Evolutionary conservation across 2,888 invertebrate species (phyloP), one percentile per base, ranked within the genome.

Genomic region (Drosophila ochracea): DNA sequence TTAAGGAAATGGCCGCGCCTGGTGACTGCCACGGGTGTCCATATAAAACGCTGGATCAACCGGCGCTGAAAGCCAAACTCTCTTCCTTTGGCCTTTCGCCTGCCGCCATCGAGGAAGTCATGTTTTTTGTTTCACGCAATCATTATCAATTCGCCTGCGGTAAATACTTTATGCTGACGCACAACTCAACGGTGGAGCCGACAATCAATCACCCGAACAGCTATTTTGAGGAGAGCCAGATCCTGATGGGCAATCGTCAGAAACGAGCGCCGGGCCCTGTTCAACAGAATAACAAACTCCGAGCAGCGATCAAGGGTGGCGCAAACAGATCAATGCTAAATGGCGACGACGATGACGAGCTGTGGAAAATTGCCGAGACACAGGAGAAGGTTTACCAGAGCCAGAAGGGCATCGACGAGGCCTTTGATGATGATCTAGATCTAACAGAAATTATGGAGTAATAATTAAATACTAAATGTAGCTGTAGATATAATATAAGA

Each of bases 71-170:
- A 89, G 95, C 96, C 81, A 97, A 95, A 92, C 93, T 99, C 13
- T 94, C 94, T 47, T 95, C 95, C 47, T 95, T 95, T 91, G 96
- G 96, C 28, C 92, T 97, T 55, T 94, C 95, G 31, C 85, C 94
- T 30, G 84, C 94, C 95, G 97, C 95, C 86, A 93, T 96, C 10
- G 94, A 95, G 86, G 96, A 97, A 91, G 95, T 98, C 37, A 93
- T 96, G 79, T 95, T 96, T 47, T 94, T 96, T 76, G 95, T 96
- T 0, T 95, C 95, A 73, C 96, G 95, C 73, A 96, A 96, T 0
- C 97, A 98, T 91, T 98, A 95, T 91, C 97, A 97, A 93, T 94
- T 98, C 73, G 98, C 99, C 0, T 99, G 99, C 93, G 96, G 96
- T 50, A 96, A 96, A 91, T 98, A 97, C 92, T 98, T 97, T 93